A percentile compares a stretch with the other conserved stretches of the same genome.
phyloP scores from a whole-genome alignment of 2,797 vertebrate species.

The Argyrosomus regius region DNA sequence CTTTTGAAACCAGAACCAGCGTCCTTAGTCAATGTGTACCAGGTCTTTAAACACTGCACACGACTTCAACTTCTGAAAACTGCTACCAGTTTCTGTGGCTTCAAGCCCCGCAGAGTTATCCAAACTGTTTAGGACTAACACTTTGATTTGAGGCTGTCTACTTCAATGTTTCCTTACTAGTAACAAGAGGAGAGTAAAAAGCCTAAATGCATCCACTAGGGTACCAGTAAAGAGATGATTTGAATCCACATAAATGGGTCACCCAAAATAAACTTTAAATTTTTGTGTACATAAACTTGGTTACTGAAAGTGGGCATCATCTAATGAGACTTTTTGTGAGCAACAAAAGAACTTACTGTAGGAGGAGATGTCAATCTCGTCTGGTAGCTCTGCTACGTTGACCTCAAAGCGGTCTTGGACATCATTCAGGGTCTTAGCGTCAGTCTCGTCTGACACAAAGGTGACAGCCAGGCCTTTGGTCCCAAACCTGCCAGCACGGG shows the following conservation, averaged over 20 bases:
- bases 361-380: conserved; percentile 93
- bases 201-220: not conserved
- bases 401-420: conserved; percentile 94
- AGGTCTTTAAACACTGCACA: not conserved
- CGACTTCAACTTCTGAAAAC: not conserved
- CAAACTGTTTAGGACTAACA: not conserved
- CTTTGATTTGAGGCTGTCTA: not conserved
- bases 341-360: conserved; percentile 86
- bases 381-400: conserved; percentile 92
- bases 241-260: not conserved
- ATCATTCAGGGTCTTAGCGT: conserved; percentile 92
- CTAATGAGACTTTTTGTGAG: not conserved
- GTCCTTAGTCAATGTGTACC: not conserved
- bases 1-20: not conserved
- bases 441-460: conserved; percentile 90
- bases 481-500: conserved; percentile 90
- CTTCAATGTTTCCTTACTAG: not conserved
- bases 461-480: conserved; percentile 92
- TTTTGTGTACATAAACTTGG: not conserved
- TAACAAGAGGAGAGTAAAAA: not conserved
- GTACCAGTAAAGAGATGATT: no score
- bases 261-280: not conserved
- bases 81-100: not conserved
- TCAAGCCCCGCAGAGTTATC: not conserved
- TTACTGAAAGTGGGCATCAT: not conserved